Conservation (phyloP, 2,113 vertebrate genomes). For the Sinocyclocheilus anophthalmus region DNA sequence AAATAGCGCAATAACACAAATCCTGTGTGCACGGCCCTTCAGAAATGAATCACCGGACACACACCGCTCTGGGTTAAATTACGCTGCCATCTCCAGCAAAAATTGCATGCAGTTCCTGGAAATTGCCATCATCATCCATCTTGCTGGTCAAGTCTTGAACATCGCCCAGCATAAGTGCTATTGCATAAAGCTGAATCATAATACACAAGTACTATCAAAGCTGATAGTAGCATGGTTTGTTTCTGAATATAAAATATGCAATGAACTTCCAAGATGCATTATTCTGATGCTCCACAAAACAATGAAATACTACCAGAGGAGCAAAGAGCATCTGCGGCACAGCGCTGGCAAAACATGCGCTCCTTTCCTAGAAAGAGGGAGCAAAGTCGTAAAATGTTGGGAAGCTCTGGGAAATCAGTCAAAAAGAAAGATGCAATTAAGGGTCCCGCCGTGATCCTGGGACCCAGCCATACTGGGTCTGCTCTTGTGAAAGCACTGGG, state of each 20-base stretch:
- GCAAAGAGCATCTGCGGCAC: background rate
- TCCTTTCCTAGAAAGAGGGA: conserved; percentile 54
- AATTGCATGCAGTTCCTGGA: conserved; percentile 1
- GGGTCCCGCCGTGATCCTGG: conserved; percentile 38
- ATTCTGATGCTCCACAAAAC: background rate
- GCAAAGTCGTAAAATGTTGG: conserved; percentile 47
- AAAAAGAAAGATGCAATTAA: conserved; percentile 48
- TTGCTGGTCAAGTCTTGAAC: background rate
- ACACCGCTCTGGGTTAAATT: background rate
- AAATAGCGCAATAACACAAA: no score
- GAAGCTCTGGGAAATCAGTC: conserved; percentile 53
- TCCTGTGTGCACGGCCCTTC: no score
- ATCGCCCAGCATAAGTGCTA: background rate
- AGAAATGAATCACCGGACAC: background rate
- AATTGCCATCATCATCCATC: background rate
- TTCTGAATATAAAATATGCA: background rate
- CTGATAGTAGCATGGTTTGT: background rate
- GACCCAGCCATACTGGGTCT: conserved; percentile 25
- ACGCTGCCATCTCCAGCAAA: background rate
- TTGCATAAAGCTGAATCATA: background rate
- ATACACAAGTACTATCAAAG: background rate
- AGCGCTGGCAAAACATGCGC: conserved; percentile 29
- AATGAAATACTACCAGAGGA: background rate
- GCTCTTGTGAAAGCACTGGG: conserved; percentile 39
- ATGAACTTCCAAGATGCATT: background rate